These are phyloP conservation scores for Rhinopomastus cyanomelas DNA, from an alignment of 2,113 vertebrate genomes.

Conservation along the genomic window DNA sequence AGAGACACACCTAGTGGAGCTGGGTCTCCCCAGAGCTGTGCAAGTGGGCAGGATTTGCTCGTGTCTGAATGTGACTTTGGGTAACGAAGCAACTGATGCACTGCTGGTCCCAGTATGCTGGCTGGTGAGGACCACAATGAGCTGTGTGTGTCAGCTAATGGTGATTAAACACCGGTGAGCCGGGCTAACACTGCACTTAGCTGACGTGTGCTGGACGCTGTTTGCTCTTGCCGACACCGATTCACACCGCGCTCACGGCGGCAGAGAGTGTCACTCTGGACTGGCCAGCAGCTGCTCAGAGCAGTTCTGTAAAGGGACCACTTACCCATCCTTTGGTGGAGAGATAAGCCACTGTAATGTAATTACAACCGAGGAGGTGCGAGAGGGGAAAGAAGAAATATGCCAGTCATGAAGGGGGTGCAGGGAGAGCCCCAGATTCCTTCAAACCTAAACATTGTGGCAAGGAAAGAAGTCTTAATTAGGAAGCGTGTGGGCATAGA, in stretches of 20 bases:
- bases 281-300: slow-evolving; percentile 45
- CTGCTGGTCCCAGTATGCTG: slow-evolving; percentile 30
- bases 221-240: slow-evolving; percentile 55
- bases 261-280: slow-evolving; percentile 23
- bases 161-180: slow-evolving; percentile 53
- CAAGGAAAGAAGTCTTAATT: slow-evolving; percentile 73
- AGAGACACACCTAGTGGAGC: background rate
- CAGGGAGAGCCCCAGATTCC: slow-evolving; percentile 44
- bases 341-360: slow-evolving; percentile 64
- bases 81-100: slow-evolving; percentile 9
- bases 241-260: slow-evolving; percentile 24
- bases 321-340: slow-evolving; percentile 68
- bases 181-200: slow-evolving; percentile 51
- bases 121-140: slow-evolving; percentile 48
- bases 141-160: slow-evolving; percentile 49
- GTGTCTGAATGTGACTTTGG: slow-evolving; percentile 3
- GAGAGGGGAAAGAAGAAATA: slow-evolving; percentile 60
- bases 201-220: slow-evolving; percentile 60
- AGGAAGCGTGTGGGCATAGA: slow-evolving; percentile 67
- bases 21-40: background rate
- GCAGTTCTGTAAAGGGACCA: slow-evolving; percentile 49
- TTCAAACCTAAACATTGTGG: slow-evolving; percentile 70
- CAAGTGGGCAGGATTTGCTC: background rate
- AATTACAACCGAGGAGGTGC: slow-evolving; percentile 61
- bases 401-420: slow-evolving; percentile 57